phyloP scores from a whole-genome alignment of 2,888 invertebrate species.

The Leptinotarsa tumamoca region DNA sequence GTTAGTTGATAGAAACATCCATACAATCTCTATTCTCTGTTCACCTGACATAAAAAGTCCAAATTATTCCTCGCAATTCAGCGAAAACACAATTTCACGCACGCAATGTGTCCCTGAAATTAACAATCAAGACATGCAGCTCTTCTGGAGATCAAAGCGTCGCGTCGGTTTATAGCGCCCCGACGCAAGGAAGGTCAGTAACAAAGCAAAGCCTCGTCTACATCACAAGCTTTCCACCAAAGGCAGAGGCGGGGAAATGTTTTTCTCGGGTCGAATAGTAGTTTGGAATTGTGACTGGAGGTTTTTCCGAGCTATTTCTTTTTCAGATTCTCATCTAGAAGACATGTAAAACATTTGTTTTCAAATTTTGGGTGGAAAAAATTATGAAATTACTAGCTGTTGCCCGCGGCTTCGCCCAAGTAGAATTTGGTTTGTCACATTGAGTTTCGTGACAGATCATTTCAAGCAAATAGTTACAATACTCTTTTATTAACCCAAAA shows the following conservation, averaged over 20 bases:
- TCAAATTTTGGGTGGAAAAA: no score
- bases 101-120: conserved; percentile 8
- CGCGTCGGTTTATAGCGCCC: conserved; percentile 49
- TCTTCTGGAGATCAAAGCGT: conserved; percentile 37
- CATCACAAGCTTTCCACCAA: conserved; percentile 57
- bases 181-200: conserved; percentile 64
- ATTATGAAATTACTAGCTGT: no score
- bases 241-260: background rate
- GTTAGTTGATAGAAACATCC: no score
- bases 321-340: no score
- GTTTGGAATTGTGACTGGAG: background rate
- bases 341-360: no score
- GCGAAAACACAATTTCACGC: background rate
- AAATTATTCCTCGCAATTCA: background rate
- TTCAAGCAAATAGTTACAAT: no score
- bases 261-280: background rate
- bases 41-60: background rate
- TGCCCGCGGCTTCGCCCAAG: no score
- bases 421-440: no score
- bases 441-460: no score
- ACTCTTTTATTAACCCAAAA: no score
- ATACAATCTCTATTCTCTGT: background rate
- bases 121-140: conserved; percentile 16
- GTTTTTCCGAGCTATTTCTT: background rate
- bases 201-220: conserved; percentile 58